A percentile compares a stretch with the other conserved stretches of the same genome.
phyloP scores from a whole-genome alignment of 2,113 vertebrate species.

The Lichenostomus cassidix region DNA sequence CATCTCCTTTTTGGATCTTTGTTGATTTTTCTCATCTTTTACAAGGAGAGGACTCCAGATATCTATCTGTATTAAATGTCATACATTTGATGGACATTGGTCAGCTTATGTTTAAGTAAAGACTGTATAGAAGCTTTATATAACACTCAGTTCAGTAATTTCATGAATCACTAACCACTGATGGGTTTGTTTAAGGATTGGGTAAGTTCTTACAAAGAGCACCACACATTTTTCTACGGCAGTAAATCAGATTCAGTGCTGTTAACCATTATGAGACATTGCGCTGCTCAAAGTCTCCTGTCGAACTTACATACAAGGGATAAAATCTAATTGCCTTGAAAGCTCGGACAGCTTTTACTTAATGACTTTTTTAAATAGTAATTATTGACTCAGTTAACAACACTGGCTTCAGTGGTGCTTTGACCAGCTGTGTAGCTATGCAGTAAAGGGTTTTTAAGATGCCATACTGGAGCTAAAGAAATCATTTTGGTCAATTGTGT shows the following conservation, averaged over 20 bases:
- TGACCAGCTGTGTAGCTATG: neutral
- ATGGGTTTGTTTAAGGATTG: neutral
- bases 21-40: neutral
- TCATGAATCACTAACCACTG: neutral
- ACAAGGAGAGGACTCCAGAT: neutral
- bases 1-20: neutral
- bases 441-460: neutral
- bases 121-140: neutral
- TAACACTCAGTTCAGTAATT: neutral
- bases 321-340: neutral
- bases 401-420: neutral
- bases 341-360: neutral
- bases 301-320: neutral
- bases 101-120: neutral
- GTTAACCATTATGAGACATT: neutral
- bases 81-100: neutral
- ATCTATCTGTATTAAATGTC: neutral
- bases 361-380: conserved; percentile 47
- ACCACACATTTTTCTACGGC: neutral
- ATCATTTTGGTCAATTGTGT: neutral
- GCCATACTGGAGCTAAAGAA: neutral
- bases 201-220: neutral
- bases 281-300: neutral
- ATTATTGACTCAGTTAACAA: conserved; percentile 42
- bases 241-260: neutral